These are phyloP conservation scores for Eupithecia tripunctaria DNA, from an alignment of 2,888 invertebrate species.

Conservation along the genomic window DNA sequence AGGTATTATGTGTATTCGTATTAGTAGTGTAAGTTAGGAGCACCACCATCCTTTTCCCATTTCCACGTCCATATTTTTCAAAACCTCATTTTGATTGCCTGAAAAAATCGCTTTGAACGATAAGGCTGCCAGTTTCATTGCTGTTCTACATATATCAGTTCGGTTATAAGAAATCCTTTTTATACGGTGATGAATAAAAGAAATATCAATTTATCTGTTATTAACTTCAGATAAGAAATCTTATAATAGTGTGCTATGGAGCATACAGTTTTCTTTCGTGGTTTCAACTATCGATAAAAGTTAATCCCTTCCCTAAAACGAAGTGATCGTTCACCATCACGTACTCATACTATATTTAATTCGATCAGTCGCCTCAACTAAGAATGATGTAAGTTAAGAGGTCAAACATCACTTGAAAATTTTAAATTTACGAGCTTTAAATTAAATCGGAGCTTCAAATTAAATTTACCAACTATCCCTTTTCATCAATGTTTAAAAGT, in stretches of 20 bases:
- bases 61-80: no score
- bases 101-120: no score
- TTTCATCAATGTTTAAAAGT: conserved; percentile 38
- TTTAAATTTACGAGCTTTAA: conserved; percentile 77
- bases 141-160: no score
- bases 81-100: no score
- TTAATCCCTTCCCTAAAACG: conserved; percentile 53
- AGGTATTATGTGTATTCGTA: no score
- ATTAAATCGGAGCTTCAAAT: conserved; percentile 66
- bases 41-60: no score
- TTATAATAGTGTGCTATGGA: background rate
- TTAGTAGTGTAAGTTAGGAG: no score
- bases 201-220: no score
- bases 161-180: no score
- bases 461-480: conserved; percentile 54
- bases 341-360: conserved; percentile 65
- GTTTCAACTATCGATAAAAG: background rate
- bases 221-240: no score
- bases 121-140: no score
- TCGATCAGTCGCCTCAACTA: conserved; percentile 71
- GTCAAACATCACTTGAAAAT: conserved; percentile 71
- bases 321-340: conserved; percentile 64
- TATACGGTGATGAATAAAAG: no score
- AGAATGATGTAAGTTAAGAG: conserved; percentile 57
- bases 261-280: background rate